These are phyloP conservation scores for Pseudonaja textilis DNA, from an alignment of 2,113 vertebrate genomes.

Conservation along the genomic window DNA sequence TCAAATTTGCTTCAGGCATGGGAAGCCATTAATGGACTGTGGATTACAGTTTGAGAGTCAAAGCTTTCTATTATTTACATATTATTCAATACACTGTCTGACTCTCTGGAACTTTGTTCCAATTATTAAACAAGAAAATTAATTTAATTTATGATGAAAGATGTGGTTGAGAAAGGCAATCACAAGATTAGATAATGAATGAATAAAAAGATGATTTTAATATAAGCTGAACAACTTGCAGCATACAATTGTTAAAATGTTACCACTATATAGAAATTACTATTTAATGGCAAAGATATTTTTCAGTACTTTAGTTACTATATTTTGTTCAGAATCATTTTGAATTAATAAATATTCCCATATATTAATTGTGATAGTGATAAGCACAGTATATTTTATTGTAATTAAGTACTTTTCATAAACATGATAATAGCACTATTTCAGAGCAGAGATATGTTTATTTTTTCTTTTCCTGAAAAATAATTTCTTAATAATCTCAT, in stretches of 20 bases:
- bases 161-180: background rate
- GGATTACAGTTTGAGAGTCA: background rate
- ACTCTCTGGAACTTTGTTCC: background rate
- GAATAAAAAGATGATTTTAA: background rate
- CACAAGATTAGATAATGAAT: background rate
- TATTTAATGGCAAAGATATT: slow-evolving; percentile 63
- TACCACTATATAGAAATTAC: slow-evolving; percentile 25
- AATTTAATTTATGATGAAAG: background rate
- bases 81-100: background rate
- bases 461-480: slow-evolving; percentile 55
- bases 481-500: background rate
- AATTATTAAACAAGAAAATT: background rate
- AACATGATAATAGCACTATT: slow-evolving; percentile 71
- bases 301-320: slow-evolving; percentile 64
- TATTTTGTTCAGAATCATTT: slow-evolving; percentile 72
- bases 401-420: slow-evolving; percentile 82
- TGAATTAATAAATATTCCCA: slow-evolving; percentile 77
- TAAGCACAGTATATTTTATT: slow-evolving; percentile 77
- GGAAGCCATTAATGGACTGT: background rate
- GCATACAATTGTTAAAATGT: slow-evolving; percentile 33
- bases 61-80: background rate
- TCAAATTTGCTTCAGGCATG: background rate
- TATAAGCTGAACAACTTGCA: slow-evolving; percentile 4
- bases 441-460: slow-evolving; percentile 66
- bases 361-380: slow-evolving; percentile 72